Conservation (phyloP, 2,113 vertebrate genomes). For the Periophthalmodon schlosseri region DNA sequence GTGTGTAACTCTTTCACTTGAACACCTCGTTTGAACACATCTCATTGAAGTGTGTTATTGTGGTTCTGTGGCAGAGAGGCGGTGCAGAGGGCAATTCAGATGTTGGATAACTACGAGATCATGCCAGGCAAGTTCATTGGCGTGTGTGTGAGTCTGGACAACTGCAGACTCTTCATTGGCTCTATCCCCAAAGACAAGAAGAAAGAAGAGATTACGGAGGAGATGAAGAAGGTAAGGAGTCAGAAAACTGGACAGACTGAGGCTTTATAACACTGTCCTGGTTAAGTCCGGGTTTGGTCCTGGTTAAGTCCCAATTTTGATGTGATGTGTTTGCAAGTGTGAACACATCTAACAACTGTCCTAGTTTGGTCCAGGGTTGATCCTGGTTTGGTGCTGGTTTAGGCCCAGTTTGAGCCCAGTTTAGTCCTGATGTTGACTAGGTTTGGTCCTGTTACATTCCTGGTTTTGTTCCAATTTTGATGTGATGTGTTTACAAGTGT, state of each 20-base stretch:
- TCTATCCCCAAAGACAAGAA: constrained; percentile 93
- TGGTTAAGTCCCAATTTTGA: no score
- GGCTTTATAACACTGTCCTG: no score
- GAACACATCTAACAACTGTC: no score
- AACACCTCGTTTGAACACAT: neutral
- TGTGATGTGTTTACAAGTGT: no score
- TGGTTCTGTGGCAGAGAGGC: constrained; percentile 76
- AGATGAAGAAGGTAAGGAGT: constrained; percentile 76
- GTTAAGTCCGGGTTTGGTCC: neutral
- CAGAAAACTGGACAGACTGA: neutral
- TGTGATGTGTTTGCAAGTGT: no score
- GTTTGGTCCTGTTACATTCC: no score
- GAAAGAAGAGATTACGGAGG: constrained; percentile 92
- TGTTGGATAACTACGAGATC: constrained; percentile 91
- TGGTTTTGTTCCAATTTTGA: no score
- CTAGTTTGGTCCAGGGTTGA: no score
- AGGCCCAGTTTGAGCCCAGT: no score
- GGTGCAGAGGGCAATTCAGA: constrained; percentile 87
- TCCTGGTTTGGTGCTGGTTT: no score
- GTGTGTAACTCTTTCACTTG: neutral
- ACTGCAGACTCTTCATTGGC: constrained; percentile 94
- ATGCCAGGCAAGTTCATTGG: constrained; percentile 91
- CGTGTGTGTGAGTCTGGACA: constrained; percentile 93
- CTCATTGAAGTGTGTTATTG: neutral
- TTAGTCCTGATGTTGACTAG: no score